Base-by-base conservation (phyloP, 2,113 vertebrate genomes). In the Centropus bengalensis region DNA sequence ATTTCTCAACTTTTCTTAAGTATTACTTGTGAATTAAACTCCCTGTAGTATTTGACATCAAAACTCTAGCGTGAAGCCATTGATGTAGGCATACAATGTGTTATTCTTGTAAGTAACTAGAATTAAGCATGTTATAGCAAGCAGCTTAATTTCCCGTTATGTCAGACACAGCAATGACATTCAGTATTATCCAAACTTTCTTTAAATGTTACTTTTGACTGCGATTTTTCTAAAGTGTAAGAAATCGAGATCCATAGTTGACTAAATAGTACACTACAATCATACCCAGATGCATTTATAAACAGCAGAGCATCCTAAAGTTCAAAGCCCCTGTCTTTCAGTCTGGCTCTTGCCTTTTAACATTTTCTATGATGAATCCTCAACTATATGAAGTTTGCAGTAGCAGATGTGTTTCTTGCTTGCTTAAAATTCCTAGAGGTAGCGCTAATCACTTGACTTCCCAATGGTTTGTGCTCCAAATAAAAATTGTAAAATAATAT, bases 401-500 rank as follows among this genome's bases (percentile, higher is more conserved):
- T 13, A 49, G 36, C 38, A 52, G 14, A 36, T 8, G 7, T 9
- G 10, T 40, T 90, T 86, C 42, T 30, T 36, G 12, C 14, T 59
- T 63, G 30, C 60, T 64, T 52, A n/a, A 17, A 56, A 59, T 44
- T 77, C 56, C 42, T 51, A 75, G 32, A 88, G 23, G 38, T 19
- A 67, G 26, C 84, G 55, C 42, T 67, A 22, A 71, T 52, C 63
- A 47, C 32, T 71, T 64, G 28, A 78, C 33, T 90, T 82, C 71
- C 66, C 63, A 87, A 44, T 12, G 36, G 27, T 60, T 66, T 89
- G 82, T 88, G 52, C 86, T 93, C 60, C 69, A 76, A 80, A 52
- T 15, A 17, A 86, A 87, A 92, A 91, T 54, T 79, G 94, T 86
- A 95, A 78, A 96, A 91, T 86, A 89, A 14, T 95, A 89, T 90